These are phyloP conservation scores for Parnassius apollo DNA, from an alignment of 2,888 invertebrate genomes.

Conservation along the genomic window DNA sequence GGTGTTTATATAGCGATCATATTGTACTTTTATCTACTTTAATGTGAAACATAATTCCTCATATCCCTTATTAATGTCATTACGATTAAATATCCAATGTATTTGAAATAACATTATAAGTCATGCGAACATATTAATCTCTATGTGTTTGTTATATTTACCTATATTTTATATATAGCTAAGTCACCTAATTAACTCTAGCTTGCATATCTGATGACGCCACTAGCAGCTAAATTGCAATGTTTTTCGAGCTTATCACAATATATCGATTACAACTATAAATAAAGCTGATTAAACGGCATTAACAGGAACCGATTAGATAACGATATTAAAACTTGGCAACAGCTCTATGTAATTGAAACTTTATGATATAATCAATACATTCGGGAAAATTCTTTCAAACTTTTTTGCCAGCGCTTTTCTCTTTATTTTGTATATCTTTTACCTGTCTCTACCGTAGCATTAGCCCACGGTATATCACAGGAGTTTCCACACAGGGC, in stretches of 20 bases:
- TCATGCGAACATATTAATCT: background rate
- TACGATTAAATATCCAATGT: background rate
- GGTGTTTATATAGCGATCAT: background rate
- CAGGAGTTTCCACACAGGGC: too few relatives aligned
- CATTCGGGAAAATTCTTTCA: too few relatives aligned
- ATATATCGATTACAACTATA: slow-evolving; percentile 28
- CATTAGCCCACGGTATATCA: too few relatives aligned
- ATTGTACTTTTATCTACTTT: slow-evolving; percentile 2
- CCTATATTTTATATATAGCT: too few relatives aligned
- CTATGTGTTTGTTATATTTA: too few relatives aligned
- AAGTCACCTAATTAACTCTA: slow-evolving; percentile 29
- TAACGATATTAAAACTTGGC: slow-evolving; percentile 1
- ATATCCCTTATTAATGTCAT: background rate
- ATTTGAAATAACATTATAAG: slow-evolving; percentile 2
- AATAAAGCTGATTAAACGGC: slow-evolving; percentile 20
- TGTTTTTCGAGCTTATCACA: slow-evolving; percentile 34
- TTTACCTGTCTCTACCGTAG: too few relatives aligned
- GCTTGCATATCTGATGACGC: slow-evolving; percentile 19
- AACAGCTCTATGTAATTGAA: background rate
- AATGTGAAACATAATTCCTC: background rate
- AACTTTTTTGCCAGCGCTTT: too few relatives aligned
- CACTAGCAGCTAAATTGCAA: slow-evolving; percentile 29
- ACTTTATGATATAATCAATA: too few relatives aligned
- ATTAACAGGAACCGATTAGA: background rate
- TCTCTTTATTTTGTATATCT: too few relatives aligned